Evolutionary conservation across 1,140 invertebrate species (phyloP).

Genomic region (Hyles vespertilio): DNA sequence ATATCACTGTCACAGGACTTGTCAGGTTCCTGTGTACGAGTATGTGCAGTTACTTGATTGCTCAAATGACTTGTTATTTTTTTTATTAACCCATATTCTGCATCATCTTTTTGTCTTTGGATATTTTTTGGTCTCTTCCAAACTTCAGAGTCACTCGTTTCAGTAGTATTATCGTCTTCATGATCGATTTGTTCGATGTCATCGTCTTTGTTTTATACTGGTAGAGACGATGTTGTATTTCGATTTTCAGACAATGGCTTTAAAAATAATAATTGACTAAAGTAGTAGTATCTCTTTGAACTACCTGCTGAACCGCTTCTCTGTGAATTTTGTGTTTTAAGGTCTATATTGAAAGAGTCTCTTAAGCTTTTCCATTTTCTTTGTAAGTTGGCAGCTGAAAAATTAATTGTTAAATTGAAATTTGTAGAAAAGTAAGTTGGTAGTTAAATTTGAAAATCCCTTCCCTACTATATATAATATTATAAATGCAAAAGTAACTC

Average conservation of each 20-base stretch:
- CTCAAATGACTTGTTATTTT: constrained; percentile 22
- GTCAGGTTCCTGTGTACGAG: constrained; percentile 21
- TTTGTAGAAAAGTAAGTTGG: constrained; percentile 14
- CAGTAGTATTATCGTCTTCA: constrained; percentile 20
- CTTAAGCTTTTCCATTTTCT: constrained; percentile 31
- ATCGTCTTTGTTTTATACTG: constrained; percentile 14
- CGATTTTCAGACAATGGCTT: constrained; percentile 15
- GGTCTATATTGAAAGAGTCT: constrained; percentile 21
- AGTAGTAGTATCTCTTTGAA: constrained; percentile 20
- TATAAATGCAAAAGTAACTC: too few relatives aligned
- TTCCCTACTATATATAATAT: too few relatives aligned
- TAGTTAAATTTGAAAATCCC: constrained; percentile 8
- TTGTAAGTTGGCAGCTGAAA: constrained; percentile 22
- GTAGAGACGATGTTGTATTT: not conserved
- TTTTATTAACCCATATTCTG: constrained; percentile 26
- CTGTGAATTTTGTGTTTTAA: constrained; percentile 25
- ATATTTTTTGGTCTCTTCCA: constrained; percentile 3
- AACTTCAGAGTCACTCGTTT: constrained; percentile 20
- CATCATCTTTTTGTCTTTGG: constrained; percentile 9
- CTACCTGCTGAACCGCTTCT: constrained; percentile 26
- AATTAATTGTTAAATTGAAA: not conserved
- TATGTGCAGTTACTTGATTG: constrained; percentile 21
- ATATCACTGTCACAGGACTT: constrained; percentile 12
- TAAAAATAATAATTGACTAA: constrained; percentile 10
- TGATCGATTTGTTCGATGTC: constrained; percentile 12